Evolutionary conservation across 2,888 invertebrate genomes (phyloP), one percentile per base, ranked within the genome.

Genomic region (Chrysina gloriosa): DNA sequence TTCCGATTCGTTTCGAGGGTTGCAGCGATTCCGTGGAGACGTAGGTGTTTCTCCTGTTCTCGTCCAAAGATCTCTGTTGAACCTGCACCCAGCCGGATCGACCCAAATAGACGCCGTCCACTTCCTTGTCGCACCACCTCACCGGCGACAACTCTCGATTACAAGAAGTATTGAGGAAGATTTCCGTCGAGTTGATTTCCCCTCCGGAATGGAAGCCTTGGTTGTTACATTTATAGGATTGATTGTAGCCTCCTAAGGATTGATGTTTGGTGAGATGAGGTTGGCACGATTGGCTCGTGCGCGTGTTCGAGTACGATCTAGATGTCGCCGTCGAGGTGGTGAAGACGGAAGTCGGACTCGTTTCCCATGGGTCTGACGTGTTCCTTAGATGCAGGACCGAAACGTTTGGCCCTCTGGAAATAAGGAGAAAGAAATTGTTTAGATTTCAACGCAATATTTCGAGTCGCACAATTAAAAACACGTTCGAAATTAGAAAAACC

Each of bases 51-150:
- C 84, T 79, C 29, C 85, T 81, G 70, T 84, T 85, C 58, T 86
- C 87, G 72, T 87, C 87, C 23, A 87, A 74, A 0, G 86, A 86
- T 47, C 86, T 78, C 71, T 87, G 87, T 69, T 87, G 87, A 1
- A 87, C 87, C 77, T 86, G 84, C 1, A 87, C 87, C 87, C 87
- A 87, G 4, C 86, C 87, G 0, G 86, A 86, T 67, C 86, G 80
- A 1, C 87, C 87, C 14, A 88, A 76, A 73, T 86, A 88, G 2
- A 88, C 87, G 0, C 87, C 87, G 71, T 87, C 87, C 3, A 87
- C 87, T 77, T 87, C 87, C 4, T 86, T 79, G 72, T 87, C 87
- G 77, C 86, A 86, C 88, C 88, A 87, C 69, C 87, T 80, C 6
- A 88, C 87, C 2, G 88, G 88, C 0, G 87, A 87, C 47, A 88